phyloP scores from a whole-genome alignment of 2,797 vertebrate species.

The Babyrousa celebensis region DNA sequence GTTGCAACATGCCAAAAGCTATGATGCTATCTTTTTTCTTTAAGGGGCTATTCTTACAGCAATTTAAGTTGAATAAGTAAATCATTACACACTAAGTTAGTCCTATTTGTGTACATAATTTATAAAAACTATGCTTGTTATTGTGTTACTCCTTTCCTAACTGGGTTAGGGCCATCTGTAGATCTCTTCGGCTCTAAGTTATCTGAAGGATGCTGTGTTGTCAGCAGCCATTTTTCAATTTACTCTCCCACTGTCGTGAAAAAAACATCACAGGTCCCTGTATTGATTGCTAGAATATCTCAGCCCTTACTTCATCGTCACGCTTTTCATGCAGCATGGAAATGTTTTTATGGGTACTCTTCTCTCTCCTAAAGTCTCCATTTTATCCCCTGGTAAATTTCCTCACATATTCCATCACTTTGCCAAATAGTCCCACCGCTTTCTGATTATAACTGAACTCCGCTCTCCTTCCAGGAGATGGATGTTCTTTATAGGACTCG shows the following conservation, averaged over 20 bases:
- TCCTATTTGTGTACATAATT: conserved; percentile 25
- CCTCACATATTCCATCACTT: not conserved
- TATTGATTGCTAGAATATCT: not conserved
- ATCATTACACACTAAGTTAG: conserved; percentile 48
- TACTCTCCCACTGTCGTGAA: conserved; percentile 57
- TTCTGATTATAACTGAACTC: not conserved
- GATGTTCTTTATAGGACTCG: not conserved
- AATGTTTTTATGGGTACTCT: not conserved
- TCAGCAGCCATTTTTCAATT: conserved; percentile 61
- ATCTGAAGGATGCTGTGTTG: conserved; percentile 52
- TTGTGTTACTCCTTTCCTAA: conserved; percentile 1
- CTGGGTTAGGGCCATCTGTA: conserved; percentile 52
- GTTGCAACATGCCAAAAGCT: not conserved
- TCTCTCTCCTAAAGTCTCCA: not conserved
- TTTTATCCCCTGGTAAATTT: conserved; percentile 53
- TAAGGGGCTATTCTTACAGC: conserved; percentile 32
- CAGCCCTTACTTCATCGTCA: not conserved
- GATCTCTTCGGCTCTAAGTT: conserved; percentile 30
- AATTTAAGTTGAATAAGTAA: conserved; percentile 63
- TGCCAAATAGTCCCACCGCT: not conserved
- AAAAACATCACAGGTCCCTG: conserved; percentile 49
- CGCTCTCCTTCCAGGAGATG: not conserved
- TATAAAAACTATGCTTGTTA: not conserved
- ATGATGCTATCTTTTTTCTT: conserved; percentile 28
- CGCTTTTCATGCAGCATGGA: not conserved